These are phyloP conservation scores for Syndactyla subalaris DNA, from an alignment of 2,797 vertebrate genomes.

Conservation along the genomic window DNA sequence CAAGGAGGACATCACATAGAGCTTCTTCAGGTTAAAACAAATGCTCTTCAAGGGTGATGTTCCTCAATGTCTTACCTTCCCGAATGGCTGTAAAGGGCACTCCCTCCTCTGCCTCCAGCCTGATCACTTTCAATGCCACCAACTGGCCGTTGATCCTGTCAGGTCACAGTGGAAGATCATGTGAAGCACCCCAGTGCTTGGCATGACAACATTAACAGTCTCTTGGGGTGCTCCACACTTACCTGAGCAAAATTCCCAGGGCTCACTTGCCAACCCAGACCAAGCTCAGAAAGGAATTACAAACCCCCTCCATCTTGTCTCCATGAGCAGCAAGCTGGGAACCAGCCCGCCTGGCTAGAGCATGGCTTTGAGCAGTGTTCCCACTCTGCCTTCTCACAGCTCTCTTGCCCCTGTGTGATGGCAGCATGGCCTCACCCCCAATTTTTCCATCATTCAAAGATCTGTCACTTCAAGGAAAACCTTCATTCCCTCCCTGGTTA, in stretches of 20 bases:
- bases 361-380: not conserved
- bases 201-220: not conserved
- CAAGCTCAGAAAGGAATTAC: not conserved
- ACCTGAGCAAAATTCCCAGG: not conserved
- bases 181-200: not conserved
- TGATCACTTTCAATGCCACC: constrained; percentile 90
- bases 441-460: not conserved
- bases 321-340: not conserved
- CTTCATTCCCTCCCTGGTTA: not conserved
- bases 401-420: not conserved
- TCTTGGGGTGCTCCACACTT: not conserved
- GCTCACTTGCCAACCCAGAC: not conserved
- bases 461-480: not conserved
- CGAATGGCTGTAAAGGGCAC: constrained; percentile 89
- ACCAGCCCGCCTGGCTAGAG: not conserved
- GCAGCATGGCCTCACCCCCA: not conserved
- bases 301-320: not conserved
- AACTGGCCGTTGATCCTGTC: constrained; percentile 88
- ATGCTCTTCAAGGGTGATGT: not conserved
- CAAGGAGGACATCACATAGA: not conserved
- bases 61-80: constrained; percentile 79
- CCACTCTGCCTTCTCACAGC: not conserved
- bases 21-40: not conserved
- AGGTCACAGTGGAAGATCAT: not conserved
- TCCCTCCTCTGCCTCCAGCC: constrained; percentile 87